Conservation (phyloP, 2,113 vertebrate genomes). For the Gasterosteus aculeatus region DNA sequence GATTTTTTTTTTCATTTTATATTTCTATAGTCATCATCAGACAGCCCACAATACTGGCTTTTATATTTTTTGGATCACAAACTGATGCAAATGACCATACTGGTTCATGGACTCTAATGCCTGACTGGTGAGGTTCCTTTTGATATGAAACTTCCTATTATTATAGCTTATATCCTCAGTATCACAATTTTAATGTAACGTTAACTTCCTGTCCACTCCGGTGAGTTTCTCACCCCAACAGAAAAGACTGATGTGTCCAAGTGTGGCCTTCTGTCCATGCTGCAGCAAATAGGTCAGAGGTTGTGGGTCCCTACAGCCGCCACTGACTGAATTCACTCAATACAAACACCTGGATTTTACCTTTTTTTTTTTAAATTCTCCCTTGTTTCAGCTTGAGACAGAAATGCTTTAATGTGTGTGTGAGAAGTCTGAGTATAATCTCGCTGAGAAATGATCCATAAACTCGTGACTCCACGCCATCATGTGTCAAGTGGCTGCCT, state of each 20-base stretch:
- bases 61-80: slow-evolving; percentile 48
- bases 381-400: slow-evolving; percentile 53
- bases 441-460: slow-evolving; percentile 7
- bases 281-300: slow-evolving; percentile 30
- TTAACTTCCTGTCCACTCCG: slow-evolving; percentile 21
- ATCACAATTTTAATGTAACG: slow-evolving; percentile 66
- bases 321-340: slow-evolving; percentile 48
- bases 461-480: slow-evolving; percentile 3
- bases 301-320: slow-evolving; percentile 32
- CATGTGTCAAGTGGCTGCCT: slow-evolving; percentile 52
- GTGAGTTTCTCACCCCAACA: slow-evolving; percentile 17
- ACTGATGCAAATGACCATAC: slow-evolving; percentile 38
- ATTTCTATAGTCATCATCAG: background rate
- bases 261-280: background rate
- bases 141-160: slow-evolving; percentile 49
- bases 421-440: slow-evolving; percentile 58
- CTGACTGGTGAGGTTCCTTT: slow-evolving; percentile 50
- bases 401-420: slow-evolving; percentile 45
- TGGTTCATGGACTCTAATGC: slow-evolving; percentile 52
- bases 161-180: slow-evolving; percentile 52
- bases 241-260: slow-evolving; percentile 36
- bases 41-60: slow-evolving; percentile 20
- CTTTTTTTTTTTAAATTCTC: slow-evolving; percentile 16
- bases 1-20: slow-evolving; percentile 14
- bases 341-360: slow-evolving; percentile 8